Base-by-base conservation (phyloP, 2,888 invertebrate genomes). In the Eumacrocentrus americanus region DNA sequence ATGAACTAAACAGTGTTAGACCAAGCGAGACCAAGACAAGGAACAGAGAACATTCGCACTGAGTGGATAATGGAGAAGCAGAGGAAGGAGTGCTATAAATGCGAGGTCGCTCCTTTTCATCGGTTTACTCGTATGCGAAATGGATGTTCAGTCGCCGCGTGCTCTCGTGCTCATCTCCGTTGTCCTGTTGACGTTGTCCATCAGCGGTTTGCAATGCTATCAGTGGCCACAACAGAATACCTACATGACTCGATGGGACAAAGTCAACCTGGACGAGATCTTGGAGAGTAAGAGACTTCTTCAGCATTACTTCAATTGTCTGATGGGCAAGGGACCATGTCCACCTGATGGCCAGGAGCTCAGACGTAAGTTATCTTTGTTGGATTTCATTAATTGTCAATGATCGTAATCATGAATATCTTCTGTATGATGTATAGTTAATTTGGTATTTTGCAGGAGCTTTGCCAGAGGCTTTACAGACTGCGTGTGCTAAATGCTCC, bases 331-430 rank as follows among this genome's bases (percentile, higher is more conserved):
- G 65, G 88, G 87, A 68, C 86, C 89, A 51, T 91, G 90, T 77
- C 86, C 90, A 37, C 89, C 90, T 1, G 90, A 90, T 81, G 90
- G 89, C 66, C 85, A 86, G 70, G 88, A 87, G 62, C 81, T 90
- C 58, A 90, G 87, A 84, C 84, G 91, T 91, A 80, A 89, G 90
- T 89, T 23, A 2, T 20, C 9, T 47, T 51, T 23, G 1, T 42
- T n/a, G 7, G 12, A 14, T 14, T 40, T 40, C 7, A 2, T 40
- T 3, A 16, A 16, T 7, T 40, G 12, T 14, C n/a, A 14, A 40
- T 14, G 4, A 4, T 37, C 14, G 14, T 37, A 3, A 37, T 37
- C n/a, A n/a, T 37, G n/a, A 37, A 37, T 37, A 12, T 37, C 2
- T 18, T 7, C 11, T 18, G 16, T 42, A 16, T 18, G 9, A 6